A percentile compares a stretch with the other conserved stretches of the same genome.
Conservation (phyloP, 2,797 vertebrate species). For the Poecilia picta region DNA sequence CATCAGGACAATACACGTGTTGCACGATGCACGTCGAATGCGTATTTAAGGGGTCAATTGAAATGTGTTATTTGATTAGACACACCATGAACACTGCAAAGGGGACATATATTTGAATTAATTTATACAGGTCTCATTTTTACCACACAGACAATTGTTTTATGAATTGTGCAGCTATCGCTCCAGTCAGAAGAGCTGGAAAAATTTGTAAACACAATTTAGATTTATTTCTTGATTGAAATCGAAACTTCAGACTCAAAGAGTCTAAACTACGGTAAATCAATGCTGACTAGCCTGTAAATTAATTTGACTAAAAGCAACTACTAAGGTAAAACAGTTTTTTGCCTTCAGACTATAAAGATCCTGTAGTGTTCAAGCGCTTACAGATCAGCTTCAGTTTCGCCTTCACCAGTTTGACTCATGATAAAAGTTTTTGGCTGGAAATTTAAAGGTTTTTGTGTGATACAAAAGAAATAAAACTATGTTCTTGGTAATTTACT, state of each 20-base stretch:
- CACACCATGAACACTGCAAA: not conserved
- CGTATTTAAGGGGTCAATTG: not conserved
- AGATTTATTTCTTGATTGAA: not conserved
- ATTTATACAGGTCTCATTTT: not conserved
- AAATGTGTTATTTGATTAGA: not conserved
- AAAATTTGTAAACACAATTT: not conserved
- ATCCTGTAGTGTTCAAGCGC: not conserved
- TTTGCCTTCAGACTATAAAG: not conserved
- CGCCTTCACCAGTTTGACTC: not conserved
- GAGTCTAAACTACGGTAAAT: not conserved
- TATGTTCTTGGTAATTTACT: constrained; percentile 26
- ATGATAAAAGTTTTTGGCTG: constrained; percentile 6
- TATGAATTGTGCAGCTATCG: not conserved
- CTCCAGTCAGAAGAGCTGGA: not conserved
- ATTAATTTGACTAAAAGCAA: not conserved
- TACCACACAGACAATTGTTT: not conserved
- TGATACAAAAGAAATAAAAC: constrained; percentile 5
- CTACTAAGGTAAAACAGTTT: not conserved
- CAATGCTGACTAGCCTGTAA: not conserved
- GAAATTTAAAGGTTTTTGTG: constrained; percentile 8
- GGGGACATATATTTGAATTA: not conserved
- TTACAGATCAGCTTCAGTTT: constrained; percentile 3
- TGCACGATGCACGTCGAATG: not conserved
- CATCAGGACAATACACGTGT: not conserved
- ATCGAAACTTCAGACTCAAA: not conserved